Base-by-base conservation (phyloP, 2,113 vertebrate genomes). In the Dunckerocampus dactyliophorus region DNA sequence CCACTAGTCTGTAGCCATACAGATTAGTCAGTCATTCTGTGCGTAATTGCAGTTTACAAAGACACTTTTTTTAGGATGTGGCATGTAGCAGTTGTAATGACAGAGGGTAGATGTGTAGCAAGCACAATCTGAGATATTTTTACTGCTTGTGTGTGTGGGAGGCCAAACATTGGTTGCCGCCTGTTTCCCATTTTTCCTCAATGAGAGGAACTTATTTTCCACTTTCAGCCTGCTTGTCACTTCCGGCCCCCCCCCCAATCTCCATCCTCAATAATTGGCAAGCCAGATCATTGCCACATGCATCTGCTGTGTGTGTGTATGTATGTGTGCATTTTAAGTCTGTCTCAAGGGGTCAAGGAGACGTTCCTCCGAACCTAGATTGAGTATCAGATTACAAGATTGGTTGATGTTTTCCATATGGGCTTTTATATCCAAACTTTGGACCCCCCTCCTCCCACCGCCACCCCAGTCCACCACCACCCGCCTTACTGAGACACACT, bases 101-200 rank as follows among this genome's bases (percentile, higher is more conserved):
- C 19, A 56, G 31, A 51, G 49, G 12, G 19, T 20, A 19, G 34
- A 21, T 56, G 39, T 43, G 11, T 43, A 28, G 37, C 37, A 39
- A 9, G 37, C 37, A 39, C 10, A 37, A 55, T 15, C 17, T 14
- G 19, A 15, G 11, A 56, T 42, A 42, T 42, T 56, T 56, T 42
- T 42, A 56, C 54, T 21, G 34, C 19, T 21, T 19, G 39, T 11
- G 37, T 15, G 17, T 47, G n/a, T 47, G 46, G 3, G 7, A 12
- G 19, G 31, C 52, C 52, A 20, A 39, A 55, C 52, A n/a, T 55
- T 37, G 31, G 10, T 37, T 55, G 17, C 52, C 19, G 52, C 19
- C 54, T 56, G 54, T 56, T 56, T 56, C 54, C 54, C 54, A 56
- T 56, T 56, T 56, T 39, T 56, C 12, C 54, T 56, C 54, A 56